phyloP scores from a whole-genome alignment of 2,113 vertebrate genomes.

The Stictonetta naevosa region DNA sequence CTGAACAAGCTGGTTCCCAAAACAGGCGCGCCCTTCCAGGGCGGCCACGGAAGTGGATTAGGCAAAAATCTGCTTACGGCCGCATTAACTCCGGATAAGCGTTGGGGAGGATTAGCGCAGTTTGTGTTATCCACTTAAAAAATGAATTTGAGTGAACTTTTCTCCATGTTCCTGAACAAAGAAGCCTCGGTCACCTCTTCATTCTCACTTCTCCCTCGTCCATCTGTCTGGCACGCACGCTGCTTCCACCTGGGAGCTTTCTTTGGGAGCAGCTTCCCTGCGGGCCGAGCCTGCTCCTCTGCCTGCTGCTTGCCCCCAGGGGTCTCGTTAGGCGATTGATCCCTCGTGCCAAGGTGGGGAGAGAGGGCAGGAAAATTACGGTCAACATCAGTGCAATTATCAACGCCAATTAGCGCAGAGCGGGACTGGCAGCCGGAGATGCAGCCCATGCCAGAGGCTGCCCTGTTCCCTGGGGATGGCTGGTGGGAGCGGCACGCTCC shows the following conservation, averaged over 20 bases:
- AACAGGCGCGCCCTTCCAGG: not conserved
- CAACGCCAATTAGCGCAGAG: conserved; percentile 58
- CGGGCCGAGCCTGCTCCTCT: not conserved
- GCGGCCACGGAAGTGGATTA: not conserved
- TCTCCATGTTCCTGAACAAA: not conserved
- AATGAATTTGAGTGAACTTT: conserved; percentile 34
- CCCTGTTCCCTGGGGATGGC: not conserved
- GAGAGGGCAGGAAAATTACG: conserved; percentile 50
- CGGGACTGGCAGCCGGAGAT: not conserved
- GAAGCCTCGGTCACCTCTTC: not conserved
- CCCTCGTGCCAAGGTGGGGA: conserved; percentile 27
- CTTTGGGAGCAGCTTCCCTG: not conserved
- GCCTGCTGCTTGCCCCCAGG: not conserved
- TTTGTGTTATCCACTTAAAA: conserved; percentile 17
- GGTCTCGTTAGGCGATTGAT: conserved; percentile 57
- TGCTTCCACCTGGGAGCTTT: not conserved
- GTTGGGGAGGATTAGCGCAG: not conserved
- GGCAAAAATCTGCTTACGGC: conserved; percentile 41
- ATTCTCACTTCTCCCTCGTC: not conserved
- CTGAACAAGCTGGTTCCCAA: not conserved
- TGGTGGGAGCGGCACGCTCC: not conserved
- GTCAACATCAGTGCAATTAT: conserved; percentile 50
- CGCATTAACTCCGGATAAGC: conserved; percentile 8
- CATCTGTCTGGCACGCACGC: accelerated
- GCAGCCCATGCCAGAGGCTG: not conserved